phyloP scores from a whole-genome alignment of 2,888 invertebrate species.

The Dryadula phaetusa region DNA sequence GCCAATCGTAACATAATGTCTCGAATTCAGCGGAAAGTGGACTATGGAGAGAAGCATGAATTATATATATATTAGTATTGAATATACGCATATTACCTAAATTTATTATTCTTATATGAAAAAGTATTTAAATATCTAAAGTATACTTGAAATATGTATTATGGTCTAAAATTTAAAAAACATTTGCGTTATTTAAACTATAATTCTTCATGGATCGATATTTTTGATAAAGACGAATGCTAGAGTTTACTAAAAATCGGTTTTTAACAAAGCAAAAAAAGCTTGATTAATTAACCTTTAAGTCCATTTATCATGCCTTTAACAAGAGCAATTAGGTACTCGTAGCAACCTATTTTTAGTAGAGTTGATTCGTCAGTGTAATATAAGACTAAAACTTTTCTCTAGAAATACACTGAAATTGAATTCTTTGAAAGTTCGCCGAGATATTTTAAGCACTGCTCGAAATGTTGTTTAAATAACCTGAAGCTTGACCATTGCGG shows the following conservation, averaged over 20 bases:
- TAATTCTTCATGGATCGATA: background rate
- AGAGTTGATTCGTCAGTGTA: background rate
- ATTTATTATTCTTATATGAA: too few species aligned
- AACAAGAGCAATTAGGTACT: slow-evolving; percentile 7
- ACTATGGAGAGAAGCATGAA: too few species aligned
- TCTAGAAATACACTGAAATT: slow-evolving; percentile 14
- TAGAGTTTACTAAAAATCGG: slow-evolving; percentile 8
- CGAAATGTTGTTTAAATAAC: slow-evolving; percentile 10
- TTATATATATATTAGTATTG: too few species aligned
- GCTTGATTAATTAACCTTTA: slow-evolving; percentile 13
- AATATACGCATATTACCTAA: too few species aligned
- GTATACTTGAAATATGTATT: too few species aligned
- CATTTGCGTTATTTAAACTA: background rate
- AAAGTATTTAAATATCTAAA: too few species aligned
- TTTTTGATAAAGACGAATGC: background rate
- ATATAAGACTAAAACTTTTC: slow-evolving; percentile 15
- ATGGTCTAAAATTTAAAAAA: too few species aligned
- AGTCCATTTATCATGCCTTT: slow-evolving; percentile 18
- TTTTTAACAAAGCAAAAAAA: slow-evolving; percentile 6
- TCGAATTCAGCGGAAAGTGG: too few species aligned
- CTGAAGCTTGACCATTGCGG: background rate
- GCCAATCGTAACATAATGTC: too few species aligned
- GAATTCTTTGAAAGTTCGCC: slow-evolving; percentile 3
- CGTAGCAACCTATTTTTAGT: slow-evolving; percentile 15
- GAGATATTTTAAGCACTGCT: background rate